Evolutionary conservation across 2,888 invertebrate species (phyloP).

Genomic region (Drosophila peninsularis): DNA sequence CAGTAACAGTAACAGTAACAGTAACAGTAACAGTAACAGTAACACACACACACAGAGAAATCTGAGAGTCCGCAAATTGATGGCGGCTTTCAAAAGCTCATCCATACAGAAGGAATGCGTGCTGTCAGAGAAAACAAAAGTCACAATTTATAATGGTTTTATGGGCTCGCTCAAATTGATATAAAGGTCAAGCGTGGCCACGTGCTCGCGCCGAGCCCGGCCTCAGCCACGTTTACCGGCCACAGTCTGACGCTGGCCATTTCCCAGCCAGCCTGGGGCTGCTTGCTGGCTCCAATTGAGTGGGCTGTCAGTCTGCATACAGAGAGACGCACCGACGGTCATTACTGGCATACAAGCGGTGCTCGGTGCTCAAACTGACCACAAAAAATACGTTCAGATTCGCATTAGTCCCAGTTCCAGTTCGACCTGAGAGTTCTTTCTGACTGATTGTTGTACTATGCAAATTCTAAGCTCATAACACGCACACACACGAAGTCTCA

Average conservation of each 20-base stretch:
- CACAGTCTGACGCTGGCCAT: background rate
- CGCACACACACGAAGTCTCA: slow-evolving; percentile 4
- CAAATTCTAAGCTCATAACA: slow-evolving; percentile 20
- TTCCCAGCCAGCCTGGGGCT: slow-evolving; percentile 12
- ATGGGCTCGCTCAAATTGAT: slow-evolving; percentile 67
- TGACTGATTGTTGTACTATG: slow-evolving; percentile 30
- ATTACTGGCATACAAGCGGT: slow-evolving; percentile 21
- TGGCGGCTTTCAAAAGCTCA: slow-evolving; percentile 15
- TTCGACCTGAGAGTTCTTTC: slow-evolving; percentile 14
- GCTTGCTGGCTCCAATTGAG: slow-evolving; percentile 15
- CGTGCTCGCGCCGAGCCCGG: slow-evolving; percentile 39
- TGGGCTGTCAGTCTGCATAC: background rate
- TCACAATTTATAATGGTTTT: slow-evolving; percentile 64
- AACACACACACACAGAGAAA: slow-evolving; percentile 8
- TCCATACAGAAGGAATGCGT: slow-evolving; percentile 15
- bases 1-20: no score
- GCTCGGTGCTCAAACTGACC: background rate
- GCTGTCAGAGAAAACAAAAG: slow-evolving; percentile 45
- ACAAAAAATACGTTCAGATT: slow-evolving; percentile 3
- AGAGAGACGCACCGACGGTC: slow-evolving; percentile 29
- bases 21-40: no score
- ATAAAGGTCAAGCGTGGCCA: slow-evolving; percentile 68
- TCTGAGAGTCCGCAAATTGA: slow-evolving; percentile 16
- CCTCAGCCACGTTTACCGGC: slow-evolving; percentile 21
- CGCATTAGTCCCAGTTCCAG: background rate